Percentiles rank a stretch among this genome's conserved stretches.
Conservation (phyloP, 1,140 invertebrate species). For the Psix sp. region DNA sequence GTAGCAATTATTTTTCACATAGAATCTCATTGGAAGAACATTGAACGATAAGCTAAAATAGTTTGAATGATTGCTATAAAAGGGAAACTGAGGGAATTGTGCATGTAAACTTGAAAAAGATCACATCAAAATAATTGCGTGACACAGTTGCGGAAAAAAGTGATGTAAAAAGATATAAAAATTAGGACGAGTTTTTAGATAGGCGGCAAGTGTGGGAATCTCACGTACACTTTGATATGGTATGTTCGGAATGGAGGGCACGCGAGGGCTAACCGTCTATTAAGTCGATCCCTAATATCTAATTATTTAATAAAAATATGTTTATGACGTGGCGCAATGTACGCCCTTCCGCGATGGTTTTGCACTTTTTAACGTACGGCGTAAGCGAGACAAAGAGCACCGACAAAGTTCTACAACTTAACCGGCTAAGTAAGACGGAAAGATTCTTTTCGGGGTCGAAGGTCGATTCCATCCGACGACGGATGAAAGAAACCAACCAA, state of each 20-base stretch:
- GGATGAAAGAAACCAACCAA: constrained; percentile 58
- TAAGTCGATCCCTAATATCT: constrained; percentile 75
- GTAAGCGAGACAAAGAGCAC: constrained; percentile 29
- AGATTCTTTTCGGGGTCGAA: constrained; percentile 67
- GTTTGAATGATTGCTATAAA: too few species aligned
- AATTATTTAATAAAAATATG: constrained; percentile 79
- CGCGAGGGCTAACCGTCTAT: constrained; percentile 75
- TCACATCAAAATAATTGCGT: too few species aligned
- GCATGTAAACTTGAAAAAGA: too few species aligned
- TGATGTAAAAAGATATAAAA: too few species aligned
- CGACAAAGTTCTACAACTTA: not conserved
- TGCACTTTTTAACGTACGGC: constrained; percentile 14
- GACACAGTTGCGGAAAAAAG: too few species aligned
- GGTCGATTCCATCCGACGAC: constrained; percentile 64
- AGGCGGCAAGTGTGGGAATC: constrained; percentile 75
- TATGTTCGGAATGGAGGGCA: constrained; percentile 76
- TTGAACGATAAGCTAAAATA: too few species aligned
- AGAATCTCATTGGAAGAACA: too few species aligned
- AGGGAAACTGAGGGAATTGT: too few species aligned
- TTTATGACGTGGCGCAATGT: constrained; percentile 76
- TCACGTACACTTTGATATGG: constrained; percentile 72
- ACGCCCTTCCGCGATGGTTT: constrained; percentile 66
- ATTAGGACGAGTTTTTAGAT: not conserved
- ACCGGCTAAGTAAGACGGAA: constrained; percentile 38
- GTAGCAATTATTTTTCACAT: too few species aligned